A percentile compares a stretch with the other conserved stretches of the same genome.
Evolutionary conservation across 2,888 invertebrate genomes (phyloP).

Genomic region (Macrophya annulata): DNA sequence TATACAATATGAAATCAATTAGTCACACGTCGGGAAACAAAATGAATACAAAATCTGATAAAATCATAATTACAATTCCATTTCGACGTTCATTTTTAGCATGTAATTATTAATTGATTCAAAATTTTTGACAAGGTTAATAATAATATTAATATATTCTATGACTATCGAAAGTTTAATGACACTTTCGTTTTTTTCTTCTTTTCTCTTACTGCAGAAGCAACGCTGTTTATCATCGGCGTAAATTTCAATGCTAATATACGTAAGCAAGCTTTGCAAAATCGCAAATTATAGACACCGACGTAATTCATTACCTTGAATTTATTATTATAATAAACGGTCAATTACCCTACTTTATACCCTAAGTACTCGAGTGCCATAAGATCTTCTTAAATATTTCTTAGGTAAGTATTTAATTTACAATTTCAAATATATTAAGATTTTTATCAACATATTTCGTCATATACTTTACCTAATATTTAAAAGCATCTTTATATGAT

Average conservation of each 20-base stretch:
- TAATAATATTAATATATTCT: no score
- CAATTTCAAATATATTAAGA: not conserved
- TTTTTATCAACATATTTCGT: not conserved
- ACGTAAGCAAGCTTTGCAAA: not conserved
- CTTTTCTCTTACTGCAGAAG: not conserved
- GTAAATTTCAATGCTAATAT: not conserved
- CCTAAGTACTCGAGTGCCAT: not conserved
- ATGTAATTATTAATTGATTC: not conserved
- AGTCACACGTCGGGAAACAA: not conserved
- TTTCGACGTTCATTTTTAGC: not conserved
- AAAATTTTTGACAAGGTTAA: not conserved
- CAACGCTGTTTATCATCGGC: not conserved
- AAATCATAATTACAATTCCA: conserved; percentile 9
- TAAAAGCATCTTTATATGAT: not conserved
- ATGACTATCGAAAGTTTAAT: not conserved
- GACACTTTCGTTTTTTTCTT: not conserved
- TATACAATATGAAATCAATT: not conserved
- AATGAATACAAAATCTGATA: not conserved
- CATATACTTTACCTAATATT: not conserved
- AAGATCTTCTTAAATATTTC: not conserved
- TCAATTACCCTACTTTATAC: not conserved
- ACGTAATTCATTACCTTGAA: conserved; percentile 28
- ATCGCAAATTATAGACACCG: not conserved
- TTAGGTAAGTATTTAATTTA: not conserved
- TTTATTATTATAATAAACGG: not conserved